Percentiles rank a stretch among this genome's conserved stretches.
Evolutionary conservation across 2,888 invertebrate genomes (phyloP).

Genomic region (Cremastinae sp.): DNA sequence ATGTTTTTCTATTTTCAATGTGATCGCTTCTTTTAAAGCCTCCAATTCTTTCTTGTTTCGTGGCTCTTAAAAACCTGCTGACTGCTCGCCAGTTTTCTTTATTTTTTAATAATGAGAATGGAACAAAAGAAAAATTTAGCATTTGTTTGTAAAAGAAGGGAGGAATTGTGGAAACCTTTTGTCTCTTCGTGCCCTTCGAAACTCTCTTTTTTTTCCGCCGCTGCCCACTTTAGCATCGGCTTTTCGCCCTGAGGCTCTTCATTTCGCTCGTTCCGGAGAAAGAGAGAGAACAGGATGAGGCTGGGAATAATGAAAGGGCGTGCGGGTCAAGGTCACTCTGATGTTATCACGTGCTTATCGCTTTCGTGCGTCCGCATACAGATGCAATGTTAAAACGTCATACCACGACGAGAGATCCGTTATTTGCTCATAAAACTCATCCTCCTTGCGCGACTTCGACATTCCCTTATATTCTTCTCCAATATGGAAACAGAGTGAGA

Average conservation of each 20-base stretch:
- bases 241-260: slow-evolving; percentile 23
- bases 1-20: neutral
- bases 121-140: neutral
- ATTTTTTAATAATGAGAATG: too few species aligned
- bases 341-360: slow-evolving; percentile 46
- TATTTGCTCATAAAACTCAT: slow-evolving; percentile 9
- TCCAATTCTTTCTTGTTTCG: too few species aligned
- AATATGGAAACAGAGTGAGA: neutral
- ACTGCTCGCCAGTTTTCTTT: neutral
- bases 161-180: neutral
- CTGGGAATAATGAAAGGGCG: too few species aligned
- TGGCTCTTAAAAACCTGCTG: too few species aligned
- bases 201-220: slow-evolving; percentile 26
- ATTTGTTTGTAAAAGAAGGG: slow-evolving; percentile 11
- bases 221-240: neutral
- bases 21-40: neutral
- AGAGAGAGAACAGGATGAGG: slow-evolving; percentile 29
- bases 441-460: slow-evolving; percentile 7
- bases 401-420: slow-evolving; percentile 39
- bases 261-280: slow-evolving; percentile 15
- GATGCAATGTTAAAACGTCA: slow-evolving; percentile 28
- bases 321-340: slow-evolving; percentile 52
- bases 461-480: too few species aligned
- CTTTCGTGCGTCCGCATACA: slow-evolving; percentile 44
- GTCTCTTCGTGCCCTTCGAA: slow-evolving; percentile 12